These are phyloP conservation scores for Montipora efflorescens DNA, from an alignment of 64 coral and sea anemone genomes.

Conservation along the genomic window DNA sequence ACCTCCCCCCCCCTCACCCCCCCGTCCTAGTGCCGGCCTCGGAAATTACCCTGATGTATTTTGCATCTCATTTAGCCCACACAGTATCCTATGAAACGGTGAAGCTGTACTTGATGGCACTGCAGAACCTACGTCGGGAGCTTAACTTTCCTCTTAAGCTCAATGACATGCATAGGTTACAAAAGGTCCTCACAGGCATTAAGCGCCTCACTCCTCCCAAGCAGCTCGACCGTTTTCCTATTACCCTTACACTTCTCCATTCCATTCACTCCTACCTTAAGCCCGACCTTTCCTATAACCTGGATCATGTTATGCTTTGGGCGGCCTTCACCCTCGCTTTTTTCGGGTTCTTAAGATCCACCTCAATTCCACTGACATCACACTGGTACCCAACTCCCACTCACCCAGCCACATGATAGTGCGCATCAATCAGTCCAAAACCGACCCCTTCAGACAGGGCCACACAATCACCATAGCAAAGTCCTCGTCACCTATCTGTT, in stretches of 20 bases:
- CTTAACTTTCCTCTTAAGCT: conserved; percentile 18
- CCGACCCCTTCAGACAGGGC: conserved; percentile 47
- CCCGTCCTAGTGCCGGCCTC: not conserved
- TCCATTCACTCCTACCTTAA: conserved; percentile 20
- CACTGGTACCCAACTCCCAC: not conserved
- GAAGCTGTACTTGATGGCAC: conserved; percentile 32
- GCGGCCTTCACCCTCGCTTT: conserved; percentile 63
- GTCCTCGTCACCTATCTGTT: conserved; percentile 9
- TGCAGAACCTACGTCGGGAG: conserved; percentile 15
- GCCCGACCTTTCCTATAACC: not conserved
- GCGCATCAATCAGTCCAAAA: conserved; percentile 36
- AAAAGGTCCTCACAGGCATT: conserved; percentile 22
- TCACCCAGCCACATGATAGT: not conserved
- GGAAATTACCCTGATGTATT: conserved; percentile 24
- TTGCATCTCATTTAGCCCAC: conserved; percentile 8
- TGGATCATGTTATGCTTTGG: conserved; percentile 66
- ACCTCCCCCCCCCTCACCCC: not conserved
- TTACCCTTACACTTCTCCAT: conserved; percentile 36
- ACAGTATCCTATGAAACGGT: conserved; percentile 4
- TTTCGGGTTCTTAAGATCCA: conserved; percentile 50
- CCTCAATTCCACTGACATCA: not conserved
- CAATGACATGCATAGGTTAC: conserved; percentile 27
- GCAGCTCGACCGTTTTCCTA: conserved; percentile 1
- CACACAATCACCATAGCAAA: conserved; percentile 44
- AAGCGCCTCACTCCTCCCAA: conserved; percentile 32